phyloP scores from a whole-genome alignment of 2,113 vertebrate genomes.

The Tupaia tana region DNA sequence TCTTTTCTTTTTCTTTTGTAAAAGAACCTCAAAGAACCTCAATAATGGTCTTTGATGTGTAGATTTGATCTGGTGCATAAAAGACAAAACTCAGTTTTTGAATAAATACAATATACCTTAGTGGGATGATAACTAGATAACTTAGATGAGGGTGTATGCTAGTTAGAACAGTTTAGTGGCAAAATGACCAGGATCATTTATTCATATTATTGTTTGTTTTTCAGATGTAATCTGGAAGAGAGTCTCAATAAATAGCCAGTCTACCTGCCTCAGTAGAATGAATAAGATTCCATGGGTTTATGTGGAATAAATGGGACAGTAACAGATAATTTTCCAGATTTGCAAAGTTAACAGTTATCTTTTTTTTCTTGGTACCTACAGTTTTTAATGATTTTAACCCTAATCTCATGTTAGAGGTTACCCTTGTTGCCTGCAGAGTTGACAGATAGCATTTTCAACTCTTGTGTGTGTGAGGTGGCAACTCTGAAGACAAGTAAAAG shows the following conservation, averaged over 20 bases:
- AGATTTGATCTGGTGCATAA: background rate
- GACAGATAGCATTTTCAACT: background rate
- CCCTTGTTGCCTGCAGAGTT: background rate
- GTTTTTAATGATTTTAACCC: background rate
- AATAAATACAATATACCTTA: background rate
- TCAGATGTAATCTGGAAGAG: background rate
- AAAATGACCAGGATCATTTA: background rate
- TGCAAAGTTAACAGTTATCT: background rate
- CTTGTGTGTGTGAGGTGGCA: background rate
- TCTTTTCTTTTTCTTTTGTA: background rate
- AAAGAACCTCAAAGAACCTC: background rate
- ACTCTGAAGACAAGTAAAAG: background rate
- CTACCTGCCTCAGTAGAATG: background rate
- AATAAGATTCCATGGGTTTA: background rate
- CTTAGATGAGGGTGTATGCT: background rate
- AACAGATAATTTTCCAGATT: background rate
- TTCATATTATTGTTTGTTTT: background rate
- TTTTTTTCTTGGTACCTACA: background rate
- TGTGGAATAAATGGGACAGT: background rate
- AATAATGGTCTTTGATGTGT: background rate
- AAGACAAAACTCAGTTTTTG: slow-evolving; percentile 7
- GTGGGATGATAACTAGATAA: background rate
- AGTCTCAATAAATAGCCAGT: background rate
- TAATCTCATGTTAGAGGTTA: background rate
- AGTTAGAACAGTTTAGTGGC: background rate